phyloP scores from a whole-genome alignment of 2,888 invertebrate genomes.

The Ormyrus labotus region DNA sequence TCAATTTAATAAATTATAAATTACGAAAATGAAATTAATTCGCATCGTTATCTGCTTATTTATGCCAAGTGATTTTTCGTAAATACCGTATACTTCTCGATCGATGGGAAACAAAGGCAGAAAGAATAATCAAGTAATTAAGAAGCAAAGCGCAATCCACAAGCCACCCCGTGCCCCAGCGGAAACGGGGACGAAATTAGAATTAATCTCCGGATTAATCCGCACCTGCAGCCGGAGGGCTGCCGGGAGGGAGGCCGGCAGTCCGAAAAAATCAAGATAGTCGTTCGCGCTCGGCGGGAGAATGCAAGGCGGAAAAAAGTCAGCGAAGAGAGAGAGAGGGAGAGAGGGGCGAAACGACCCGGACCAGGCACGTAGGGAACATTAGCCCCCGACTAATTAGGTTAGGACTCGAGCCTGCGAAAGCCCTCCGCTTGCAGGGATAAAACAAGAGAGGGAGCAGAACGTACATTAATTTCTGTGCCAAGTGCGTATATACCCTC shows the following conservation, averaged over 20 bases:
- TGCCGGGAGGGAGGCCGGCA: background rate
- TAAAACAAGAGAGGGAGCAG: background rate
- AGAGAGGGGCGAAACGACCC: slow-evolving; percentile 51
- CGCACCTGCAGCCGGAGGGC: background rate
- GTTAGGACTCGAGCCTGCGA: slow-evolving; percentile 52
- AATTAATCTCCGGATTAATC: background rate
- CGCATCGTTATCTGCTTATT: too few species aligned
- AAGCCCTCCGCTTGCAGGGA: slow-evolving; percentile 5
- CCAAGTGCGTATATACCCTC: slow-evolving; percentile 34
- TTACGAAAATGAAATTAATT: too few species aligned
- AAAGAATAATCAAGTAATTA: too few species aligned
- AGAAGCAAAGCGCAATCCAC: background rate
- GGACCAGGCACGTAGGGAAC: slow-evolving; percentile 59
- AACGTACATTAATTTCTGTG: slow-evolving; percentile 36
- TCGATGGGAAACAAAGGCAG: too few species aligned
- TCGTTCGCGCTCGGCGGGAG: background rate
- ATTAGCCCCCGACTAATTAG: slow-evolving; percentile 62
- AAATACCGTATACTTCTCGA: too few species aligned
- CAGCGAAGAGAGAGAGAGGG: slow-evolving; percentile 44
- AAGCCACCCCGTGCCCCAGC: background rate
- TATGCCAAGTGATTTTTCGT: too few species aligned
- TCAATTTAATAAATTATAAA: too few species aligned
- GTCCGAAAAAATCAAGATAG: background rate
- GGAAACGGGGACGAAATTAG: background rate
- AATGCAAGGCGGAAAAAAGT: slow-evolving; percentile 51